Evolutionary conservation across 2,888 invertebrate genomes (phyloP), one percentile per base, ranked within the genome.

Genomic region (Sphecodes monilicornis): DNA sequence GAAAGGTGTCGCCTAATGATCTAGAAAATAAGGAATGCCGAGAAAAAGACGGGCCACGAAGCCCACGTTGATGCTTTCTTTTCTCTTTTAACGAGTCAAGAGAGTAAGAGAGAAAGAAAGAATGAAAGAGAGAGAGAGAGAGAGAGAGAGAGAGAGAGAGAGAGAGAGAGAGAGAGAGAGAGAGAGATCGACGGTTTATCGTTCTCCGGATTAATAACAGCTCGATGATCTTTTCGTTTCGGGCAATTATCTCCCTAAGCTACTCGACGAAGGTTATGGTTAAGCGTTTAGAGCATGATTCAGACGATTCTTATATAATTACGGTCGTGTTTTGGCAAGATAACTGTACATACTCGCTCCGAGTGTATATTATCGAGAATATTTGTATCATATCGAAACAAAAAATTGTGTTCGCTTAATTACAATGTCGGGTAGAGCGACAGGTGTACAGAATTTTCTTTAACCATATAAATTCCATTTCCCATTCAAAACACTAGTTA

Each of bases 1-100:
- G 78, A 79, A 79, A 85, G 71, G 80, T 87, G 85, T 87, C 89
- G 75, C 64, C 70, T 85, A 82, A 89, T 78, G 76, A 84, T 41
- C 77, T 73, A 77, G 82, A 86, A 86, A 87, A 87, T 85, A 75
- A 82, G 41, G 29, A 18, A 22, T 13, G 29, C 8, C 22, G 26
- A 54, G 36, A 26, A 46, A 46, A 66, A 29, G 70, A 22, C 75
- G 75, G 32, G 36, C 39, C 68, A 4, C 5, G 43, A 72, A 43
- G 39, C 60, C 32, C 32, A 4, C 5, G 39, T n/a, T 3, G n/a
- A n/a, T 57, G 8, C 10, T 29, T 29, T 60, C 57, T 60, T 60
- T 57, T 60, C 22, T 16, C 4, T 13, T 8, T 29, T 43, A 26
- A 13, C 26, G 29, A 29, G 50, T 50, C 10, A 22, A n/a, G 50